Evolutionary conservation across 2,888 invertebrate species (phyloP), one percentile per base, ranked within the genome.

Genomic region (Erebia ligea): DNA sequence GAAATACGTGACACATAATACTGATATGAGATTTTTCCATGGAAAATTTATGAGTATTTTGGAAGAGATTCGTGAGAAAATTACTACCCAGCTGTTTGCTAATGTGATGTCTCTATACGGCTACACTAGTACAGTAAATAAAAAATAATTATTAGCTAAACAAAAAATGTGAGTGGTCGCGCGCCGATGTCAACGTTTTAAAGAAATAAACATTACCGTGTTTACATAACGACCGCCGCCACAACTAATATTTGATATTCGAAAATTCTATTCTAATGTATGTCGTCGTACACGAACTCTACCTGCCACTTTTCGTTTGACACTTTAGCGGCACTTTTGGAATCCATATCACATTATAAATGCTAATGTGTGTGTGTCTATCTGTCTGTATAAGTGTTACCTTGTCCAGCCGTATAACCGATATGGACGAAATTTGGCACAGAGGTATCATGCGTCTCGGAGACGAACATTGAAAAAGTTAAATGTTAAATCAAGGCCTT

Each of bases 251-350:
- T 93, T 93, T 87, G 88, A 89, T 88, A 87, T 92, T 92, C 89
- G 91, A 93, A 93, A 92, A 92, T 90, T 90, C 91, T 90, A 90
- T 92, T 91, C 91, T 90, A 90, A 91, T 90, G 90, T 91, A 86
- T 91, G 91, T 91, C 86, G 88, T 82, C 84, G 86, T 85, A 87
- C 87, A 87, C 82, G 80, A 82, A 80, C 80, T 75, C 75, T 76
- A 76, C 75, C 78, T 76, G 79, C 76, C 76, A 73, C 73, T 82
- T 86, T 80, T 82, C 86, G 85, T 86, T 86, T 86, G 85, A 86
- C 89, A 87, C 87, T 88, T 88, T 86, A 87, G 90, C 90, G 90
- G 91, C 89, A 84, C 88, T 88, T 90, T 91, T 89, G 85, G 84
- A 88, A 83, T 86, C 62, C 68, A 48, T 66, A 34, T 6, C 34